phyloP scores from a whole-genome alignment of 1,140 invertebrate species.

The Pomacea maculata region DNA sequence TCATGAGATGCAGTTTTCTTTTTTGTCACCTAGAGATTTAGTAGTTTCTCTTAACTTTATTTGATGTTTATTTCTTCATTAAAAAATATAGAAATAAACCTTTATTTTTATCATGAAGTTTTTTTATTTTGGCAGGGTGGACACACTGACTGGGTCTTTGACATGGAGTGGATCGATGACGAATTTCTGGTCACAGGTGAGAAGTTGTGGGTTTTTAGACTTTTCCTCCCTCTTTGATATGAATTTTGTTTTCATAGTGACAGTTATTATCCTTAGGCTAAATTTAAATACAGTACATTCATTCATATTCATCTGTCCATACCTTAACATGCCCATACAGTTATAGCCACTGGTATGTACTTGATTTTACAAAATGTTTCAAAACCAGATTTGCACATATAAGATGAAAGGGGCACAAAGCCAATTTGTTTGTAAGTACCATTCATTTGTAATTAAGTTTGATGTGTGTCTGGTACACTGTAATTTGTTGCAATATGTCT shows the following conservation, averaged over 20 bases:
- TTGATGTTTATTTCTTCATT: neutral
- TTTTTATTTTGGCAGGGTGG: slow-evolving; percentile 69
- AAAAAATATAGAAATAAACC: neutral
- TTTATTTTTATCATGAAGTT: neutral
- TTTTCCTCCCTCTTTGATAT: too few species aligned
- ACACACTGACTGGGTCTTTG: slow-evolving; percentile 95
- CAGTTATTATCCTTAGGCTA: too few species aligned
- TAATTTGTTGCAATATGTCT: neutral
- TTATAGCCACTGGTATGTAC: too few species aligned
- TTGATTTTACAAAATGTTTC: too few species aligned
- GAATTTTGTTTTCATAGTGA: too few species aligned
- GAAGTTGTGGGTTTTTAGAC: neutral
- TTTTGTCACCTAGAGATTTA: too few species aligned
- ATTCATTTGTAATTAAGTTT: neutral
- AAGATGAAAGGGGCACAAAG: neutral
- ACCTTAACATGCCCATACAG: too few species aligned
- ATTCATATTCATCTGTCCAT: too few species aligned
- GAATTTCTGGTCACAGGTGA: slow-evolving; percentile 90
- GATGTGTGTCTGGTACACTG: neutral
- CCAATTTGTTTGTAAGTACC: too few species aligned
- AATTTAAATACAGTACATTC: too few species aligned
- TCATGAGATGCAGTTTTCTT: too few species aligned
- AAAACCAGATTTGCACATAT: neutral
- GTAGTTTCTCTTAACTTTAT: too few species aligned
- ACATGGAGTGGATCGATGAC: slow-evolving; percentile 96